Percentiles rank a stretch among this genome's conserved stretches.
phyloP scores from a whole-genome alignment of 2,113 vertebrate species.

The Leucoraja erinaceus region DNA sequence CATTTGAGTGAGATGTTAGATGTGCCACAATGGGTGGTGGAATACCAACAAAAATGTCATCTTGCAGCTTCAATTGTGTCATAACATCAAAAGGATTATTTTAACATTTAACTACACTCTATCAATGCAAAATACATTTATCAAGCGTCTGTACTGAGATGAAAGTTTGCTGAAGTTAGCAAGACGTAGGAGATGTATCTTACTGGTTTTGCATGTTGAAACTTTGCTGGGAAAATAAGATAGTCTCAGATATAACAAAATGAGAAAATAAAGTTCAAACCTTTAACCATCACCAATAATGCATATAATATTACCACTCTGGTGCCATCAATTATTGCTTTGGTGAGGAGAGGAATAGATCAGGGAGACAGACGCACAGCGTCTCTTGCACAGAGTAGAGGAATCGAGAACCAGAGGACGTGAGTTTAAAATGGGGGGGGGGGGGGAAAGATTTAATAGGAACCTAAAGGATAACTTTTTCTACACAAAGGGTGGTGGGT shows the following conservation, averaged over 20 bases:
- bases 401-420: too few species aligned
- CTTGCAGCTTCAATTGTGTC: background rate
- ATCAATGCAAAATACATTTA: background rate
- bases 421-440: too few species aligned
- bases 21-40: background rate
- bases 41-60: background rate
- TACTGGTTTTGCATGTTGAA: background rate
- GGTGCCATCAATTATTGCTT: background rate
- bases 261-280: background rate
- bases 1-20: background rate
- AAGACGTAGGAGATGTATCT: background rate
- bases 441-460: too few species aligned
- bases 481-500: too few species aligned
- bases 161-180: background rate
- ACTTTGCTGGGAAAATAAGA: background rate
- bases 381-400: too few species aligned
- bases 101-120: background rate
- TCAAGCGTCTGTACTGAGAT: background rate
- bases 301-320: too few species aligned
- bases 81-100: background rate
- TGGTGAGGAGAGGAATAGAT: background rate
- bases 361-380: too few species aligned
- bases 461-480: too few species aligned
- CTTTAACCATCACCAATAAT: background rate
- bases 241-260: background rate